Base-by-base conservation (phyloP, 2,113 vertebrate species). In the Bettongia penicillata region DNA sequence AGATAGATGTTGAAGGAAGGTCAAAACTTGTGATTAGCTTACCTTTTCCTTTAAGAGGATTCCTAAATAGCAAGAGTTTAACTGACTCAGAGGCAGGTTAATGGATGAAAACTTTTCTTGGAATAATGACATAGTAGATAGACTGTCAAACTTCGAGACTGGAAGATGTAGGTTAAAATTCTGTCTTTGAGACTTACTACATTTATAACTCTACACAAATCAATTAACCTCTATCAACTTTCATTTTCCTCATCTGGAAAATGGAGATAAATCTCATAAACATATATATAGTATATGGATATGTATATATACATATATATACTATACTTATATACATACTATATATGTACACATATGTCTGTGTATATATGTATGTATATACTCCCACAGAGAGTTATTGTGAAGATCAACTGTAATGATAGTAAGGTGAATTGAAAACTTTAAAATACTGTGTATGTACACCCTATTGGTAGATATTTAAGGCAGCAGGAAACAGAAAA, bases 21-120 rank as follows among this genome's bases (percentile, higher is more conserved):
- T 43, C 6, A 92, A 95, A 93, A 94, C 0, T 12, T 51, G 77
- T 93, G 49, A 16, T 57, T 84, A 91, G 91, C n/a, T 57, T 19
- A 90, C 24, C 77, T 50, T 55, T 25, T 91, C 94, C 95, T 93
- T 57, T 31, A 91, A 93, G 53, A 47, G 3, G 89, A 93, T 93
- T 91, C 51, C n/a, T 43, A 43, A 84, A 84, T 84, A 90, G 48
- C 28, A 93, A 50, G 26, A 84, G 5, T 57, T 94, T 92, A 52
- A 19, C 50, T 52, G 57, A 61, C 48, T 90, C 52, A 25, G 93
- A 91, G 91, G 51, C 51, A 96, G 8, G 12, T 51, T 23, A 25
- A 52, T 51, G 26, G 77, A 68, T 43, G 7, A 43, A 43, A 14
- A 43, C 1, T 43, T 68, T 84, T 84, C 68, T 43, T 84, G 68